Evolutionary conservation across 2,888 invertebrate genomes (phyloP).

Genomic region (Andrena praecox): DNA sequence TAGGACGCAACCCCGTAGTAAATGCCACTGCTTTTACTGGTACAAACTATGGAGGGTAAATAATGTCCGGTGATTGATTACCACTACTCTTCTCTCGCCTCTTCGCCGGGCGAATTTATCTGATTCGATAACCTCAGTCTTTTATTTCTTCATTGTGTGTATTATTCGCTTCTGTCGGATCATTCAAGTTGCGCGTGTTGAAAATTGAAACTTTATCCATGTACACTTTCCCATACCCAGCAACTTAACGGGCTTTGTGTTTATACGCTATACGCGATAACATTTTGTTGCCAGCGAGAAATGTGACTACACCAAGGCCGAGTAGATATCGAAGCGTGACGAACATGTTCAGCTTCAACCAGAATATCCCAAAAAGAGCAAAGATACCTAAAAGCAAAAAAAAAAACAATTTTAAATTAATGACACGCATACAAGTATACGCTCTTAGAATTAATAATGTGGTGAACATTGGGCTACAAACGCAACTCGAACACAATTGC

Average conservation of each 20-base stretch:
- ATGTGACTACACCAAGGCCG: conserved; percentile 94
- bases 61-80: too few species aligned
- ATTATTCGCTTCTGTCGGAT: neutral
- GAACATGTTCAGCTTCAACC: conserved; percentile 98
- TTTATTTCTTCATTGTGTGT: neutral
- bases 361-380: conserved; percentile 94
- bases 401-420: neutral
- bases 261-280: conserved; percentile 91
- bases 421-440: neutral
- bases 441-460: conserved; percentile 66
- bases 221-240: neutral
- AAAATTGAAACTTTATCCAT: neutral
- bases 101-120: neutral
- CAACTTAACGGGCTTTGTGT: conserved; percentile 74
- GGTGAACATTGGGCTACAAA: conserved; percentile 82
- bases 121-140: conserved; percentile 11
- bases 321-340: conserved; percentile 95
- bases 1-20: too few species aligned
- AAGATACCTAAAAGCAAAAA: conserved; percentile 90
- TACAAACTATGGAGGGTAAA: neutral
- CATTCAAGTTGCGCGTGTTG: neutral
- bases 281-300: conserved; percentile 96
- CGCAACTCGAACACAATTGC: conserved; percentile 64
- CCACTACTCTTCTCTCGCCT: neutral
- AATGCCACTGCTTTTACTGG: neutral